Evolutionary conservation across 2,888 invertebrate genomes (phyloP).

Genomic region (Hydrotaea diabolus): DNA sequence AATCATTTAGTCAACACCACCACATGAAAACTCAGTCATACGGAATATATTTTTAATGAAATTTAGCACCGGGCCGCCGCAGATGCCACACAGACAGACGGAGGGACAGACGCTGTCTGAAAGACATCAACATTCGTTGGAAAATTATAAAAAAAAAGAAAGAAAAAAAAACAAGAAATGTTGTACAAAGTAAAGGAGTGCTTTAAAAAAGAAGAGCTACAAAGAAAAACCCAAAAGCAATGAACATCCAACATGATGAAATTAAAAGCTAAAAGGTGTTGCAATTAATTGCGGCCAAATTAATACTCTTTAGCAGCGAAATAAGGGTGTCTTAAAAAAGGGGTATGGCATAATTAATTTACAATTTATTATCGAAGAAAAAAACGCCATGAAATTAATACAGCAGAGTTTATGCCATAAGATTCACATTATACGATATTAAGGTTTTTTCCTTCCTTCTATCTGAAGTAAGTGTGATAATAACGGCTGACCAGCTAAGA

Average conservation of each 20-base stretch:
- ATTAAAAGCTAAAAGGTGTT: neutral
- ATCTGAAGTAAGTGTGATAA: no score
- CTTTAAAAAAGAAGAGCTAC: neutral
- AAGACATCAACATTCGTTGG: neutral
- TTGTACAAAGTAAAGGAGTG: neutral
- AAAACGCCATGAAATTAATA: neutral
- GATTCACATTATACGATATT: no score
- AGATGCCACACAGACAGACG: neutral
- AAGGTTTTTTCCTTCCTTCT: no score
- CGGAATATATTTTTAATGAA: neutral
- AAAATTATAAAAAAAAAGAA: neutral
- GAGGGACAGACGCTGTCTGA: neutral
- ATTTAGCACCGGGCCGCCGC: neutral
- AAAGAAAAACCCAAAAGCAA: neutral
- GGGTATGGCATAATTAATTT: neutral
- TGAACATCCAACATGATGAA: neutral
- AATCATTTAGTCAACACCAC: neutral
- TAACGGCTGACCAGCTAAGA: no score
- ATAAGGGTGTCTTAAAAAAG: neutral
- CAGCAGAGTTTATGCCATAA: no score
- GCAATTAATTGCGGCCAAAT: neutral
- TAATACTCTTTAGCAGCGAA: neutral
- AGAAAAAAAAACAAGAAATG: no score
- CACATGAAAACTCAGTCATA: neutral
- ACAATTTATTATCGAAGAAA: neutral